Percentiles rank a stretch among this genome's conserved stretches.
Conservation (phyloP, 2,888 invertebrate genomes). For the Psylliodes chrysocephalus region DNA sequence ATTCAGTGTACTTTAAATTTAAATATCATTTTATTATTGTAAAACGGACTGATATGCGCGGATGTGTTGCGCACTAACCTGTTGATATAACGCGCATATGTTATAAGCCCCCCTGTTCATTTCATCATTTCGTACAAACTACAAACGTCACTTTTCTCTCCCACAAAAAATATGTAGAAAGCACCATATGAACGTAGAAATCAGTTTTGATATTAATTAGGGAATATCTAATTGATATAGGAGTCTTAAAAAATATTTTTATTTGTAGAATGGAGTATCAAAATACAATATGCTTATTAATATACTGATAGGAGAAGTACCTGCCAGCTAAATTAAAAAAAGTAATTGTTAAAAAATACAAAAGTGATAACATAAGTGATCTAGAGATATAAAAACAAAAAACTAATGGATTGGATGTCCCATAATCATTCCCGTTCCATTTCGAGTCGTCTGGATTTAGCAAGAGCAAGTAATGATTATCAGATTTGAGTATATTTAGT, state of each 20-base stretch:
- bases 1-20: too few species aligned
- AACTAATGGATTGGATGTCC: conserved; percentile 54
- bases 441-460: conserved; percentile 49
- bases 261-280: conserved; percentile 40
- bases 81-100: too few species aligned
- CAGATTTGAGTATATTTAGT: conserved; percentile 16
- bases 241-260: conserved; percentile 23
- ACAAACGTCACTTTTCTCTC: neutral
- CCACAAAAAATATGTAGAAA: conserved; percentile 13
- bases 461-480: conserved; percentile 48
- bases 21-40: too few species aligned
- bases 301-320: conserved; percentile 35
- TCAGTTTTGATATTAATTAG: conserved; percentile 21
- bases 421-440: conserved; percentile 50
- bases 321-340: conserved; percentile 28
- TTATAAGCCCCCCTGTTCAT: too few species aligned
- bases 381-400: conserved; percentile 27
- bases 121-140: too few species aligned
- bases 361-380: conserved; percentile 41
- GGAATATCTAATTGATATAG: conserved; percentile 15
- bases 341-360: conserved; percentile 14
- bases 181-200: conserved; percentile 15
- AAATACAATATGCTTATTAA: conserved; percentile 44
- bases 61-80: too few species aligned
- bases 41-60: too few species aligned